Percentiles rank a stretch among this genome's conserved stretches.
Evolutionary conservation across 30 jellyfish, hydroid and myxozoan species (phyloP).

Genomic region (Cassiopea andromeda): DNA sequence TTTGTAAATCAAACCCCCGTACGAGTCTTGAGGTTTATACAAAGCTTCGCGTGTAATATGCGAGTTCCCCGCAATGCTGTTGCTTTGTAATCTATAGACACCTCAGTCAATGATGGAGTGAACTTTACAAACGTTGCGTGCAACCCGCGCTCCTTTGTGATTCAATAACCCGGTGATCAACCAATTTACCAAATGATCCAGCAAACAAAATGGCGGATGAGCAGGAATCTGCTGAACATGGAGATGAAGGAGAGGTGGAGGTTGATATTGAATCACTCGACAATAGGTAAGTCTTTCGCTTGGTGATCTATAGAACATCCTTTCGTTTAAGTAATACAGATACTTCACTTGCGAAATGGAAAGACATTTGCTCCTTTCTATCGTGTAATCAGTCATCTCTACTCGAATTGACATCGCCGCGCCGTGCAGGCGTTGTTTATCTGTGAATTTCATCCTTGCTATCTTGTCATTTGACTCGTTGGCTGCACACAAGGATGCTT

Average conservation of each 20-base stretch:
- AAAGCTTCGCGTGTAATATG: constrained; percentile 8
- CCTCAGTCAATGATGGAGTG: background rate
- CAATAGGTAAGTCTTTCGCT: constrained; percentile 20
- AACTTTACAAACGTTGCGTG: constrained; percentile 9
- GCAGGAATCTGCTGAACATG: constrained; percentile 71
- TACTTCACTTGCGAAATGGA: background rate
- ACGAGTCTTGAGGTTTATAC: constrained; percentile 11
- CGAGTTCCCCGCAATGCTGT: background rate
- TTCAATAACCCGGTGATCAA: constrained; percentile 56
- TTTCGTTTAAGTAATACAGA: background rate
- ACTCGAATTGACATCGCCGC: constrained; percentile 67
- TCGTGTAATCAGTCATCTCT: constrained; percentile 59
- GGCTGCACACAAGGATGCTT: constrained; percentile 22
- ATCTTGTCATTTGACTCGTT: constrained; percentile 27
- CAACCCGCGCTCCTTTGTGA: constrained; percentile 55
- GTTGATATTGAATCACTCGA: constrained; percentile 60
- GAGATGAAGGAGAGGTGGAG: constrained; percentile 67
- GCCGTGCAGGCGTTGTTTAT: constrained; percentile 77
- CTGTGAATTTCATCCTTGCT: constrained; percentile 59
- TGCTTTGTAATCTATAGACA: background rate
- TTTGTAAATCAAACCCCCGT: constrained; percentile 1
- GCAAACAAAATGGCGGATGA: constrained; percentile 80
- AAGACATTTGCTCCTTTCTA: constrained; percentile 45
- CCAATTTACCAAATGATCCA: constrained; percentile 75
- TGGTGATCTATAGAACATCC: background rate